Conservation (phyloP, 2,888 invertebrate species). For the Rotaria macrura region DNA sequence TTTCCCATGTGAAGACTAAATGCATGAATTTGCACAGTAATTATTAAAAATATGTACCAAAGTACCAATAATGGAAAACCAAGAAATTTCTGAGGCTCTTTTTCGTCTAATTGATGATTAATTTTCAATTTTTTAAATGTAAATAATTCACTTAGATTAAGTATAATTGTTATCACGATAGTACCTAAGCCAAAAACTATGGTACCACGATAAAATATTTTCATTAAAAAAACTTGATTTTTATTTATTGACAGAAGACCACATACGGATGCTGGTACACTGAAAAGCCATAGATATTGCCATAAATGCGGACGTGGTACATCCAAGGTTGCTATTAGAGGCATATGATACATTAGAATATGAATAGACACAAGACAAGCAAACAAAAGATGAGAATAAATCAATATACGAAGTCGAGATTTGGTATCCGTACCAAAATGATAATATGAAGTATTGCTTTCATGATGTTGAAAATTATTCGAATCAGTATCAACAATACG, state of each 20-base stretch:
- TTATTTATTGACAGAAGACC: constrained; percentile 73
- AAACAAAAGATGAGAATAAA: constrained; percentile 28
- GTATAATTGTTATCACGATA: constrained; percentile 66
- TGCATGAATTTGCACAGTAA: constrained; percentile 66
- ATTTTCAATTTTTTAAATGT: constrained; percentile 60
- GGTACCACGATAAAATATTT: constrained; percentile 63
- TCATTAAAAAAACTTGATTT: constrained; percentile 59
- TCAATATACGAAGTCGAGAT: constrained; percentile 19
- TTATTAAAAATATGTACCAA: constrained; percentile 78
- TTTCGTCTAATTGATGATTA: constrained; percentile 43
- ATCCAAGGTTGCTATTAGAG: neutral
- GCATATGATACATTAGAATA: constrained; percentile 17
- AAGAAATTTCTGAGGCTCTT: constrained; percentile 36
- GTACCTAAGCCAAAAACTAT: constrained; percentile 69
- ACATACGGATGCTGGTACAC: constrained; percentile 69
- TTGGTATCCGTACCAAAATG: constrained; percentile 27
- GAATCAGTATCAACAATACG: constrained; percentile 25
- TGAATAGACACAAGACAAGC: constrained; percentile 21
- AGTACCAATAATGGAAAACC: constrained; percentile 73
- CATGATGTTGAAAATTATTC: constrained; percentile 28
- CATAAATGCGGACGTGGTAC: constrained; percentile 77
- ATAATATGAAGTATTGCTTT: constrained; percentile 30
- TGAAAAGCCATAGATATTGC: constrained; percentile 85
- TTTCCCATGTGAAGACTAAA: constrained; percentile 30
- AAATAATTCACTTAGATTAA: constrained; percentile 75